phyloP scores from a whole-genome alignment of 1,140 invertebrate genomes.

The Gryon sp. region DNA sequence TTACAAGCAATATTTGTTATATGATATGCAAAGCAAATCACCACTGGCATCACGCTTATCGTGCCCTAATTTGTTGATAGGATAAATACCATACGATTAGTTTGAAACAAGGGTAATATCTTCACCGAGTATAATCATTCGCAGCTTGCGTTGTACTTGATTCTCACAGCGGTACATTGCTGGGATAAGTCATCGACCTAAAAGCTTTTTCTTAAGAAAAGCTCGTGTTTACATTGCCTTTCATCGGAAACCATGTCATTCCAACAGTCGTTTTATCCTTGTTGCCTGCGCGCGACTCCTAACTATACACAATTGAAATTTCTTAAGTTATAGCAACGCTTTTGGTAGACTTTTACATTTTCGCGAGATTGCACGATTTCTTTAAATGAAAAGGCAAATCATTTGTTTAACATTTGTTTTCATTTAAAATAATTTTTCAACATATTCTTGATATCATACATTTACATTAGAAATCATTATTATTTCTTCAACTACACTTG shows the following conservation, averaged over 20 bases:
- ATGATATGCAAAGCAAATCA: slow-evolving; percentile 39
- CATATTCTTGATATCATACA: too few relatives aligned
- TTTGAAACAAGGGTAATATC: slow-evolving; percentile 22
- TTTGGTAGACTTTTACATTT: too few relatives aligned
- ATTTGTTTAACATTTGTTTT: too few relatives aligned
- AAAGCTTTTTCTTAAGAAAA: slow-evolving; percentile 31
- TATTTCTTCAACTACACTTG: neutral
- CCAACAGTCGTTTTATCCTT: slow-evolving; percentile 21
- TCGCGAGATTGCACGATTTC: too few relatives aligned
- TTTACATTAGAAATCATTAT: neutral
- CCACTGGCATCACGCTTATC: slow-evolving; percentile 46
- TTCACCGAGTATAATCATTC: too few relatives aligned
- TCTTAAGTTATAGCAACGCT: slow-evolving; percentile 7
- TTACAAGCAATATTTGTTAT: slow-evolving; percentile 35
- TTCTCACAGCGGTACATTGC: slow-evolving; percentile 2
- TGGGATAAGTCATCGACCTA: slow-evolving; percentile 37
- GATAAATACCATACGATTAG: slow-evolving; percentile 40
- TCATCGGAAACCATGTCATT: slow-evolving; percentile 38
- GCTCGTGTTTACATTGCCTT: slow-evolving; percentile 39
- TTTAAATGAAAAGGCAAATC: too few relatives aligned
- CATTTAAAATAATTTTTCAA: too few relatives aligned
- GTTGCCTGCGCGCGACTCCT: slow-evolving; percentile 38
- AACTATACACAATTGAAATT: slow-evolving; percentile 17
- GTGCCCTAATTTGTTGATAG: slow-evolving; percentile 33
- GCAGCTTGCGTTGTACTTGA: too few relatives aligned